Percentiles rank a stretch among this genome's conserved stretches.
Evolutionary conservation across 2,113 vertebrate genomes (phyloP).

Genomic region (Oncorhynchus tshawytscha): DNA sequence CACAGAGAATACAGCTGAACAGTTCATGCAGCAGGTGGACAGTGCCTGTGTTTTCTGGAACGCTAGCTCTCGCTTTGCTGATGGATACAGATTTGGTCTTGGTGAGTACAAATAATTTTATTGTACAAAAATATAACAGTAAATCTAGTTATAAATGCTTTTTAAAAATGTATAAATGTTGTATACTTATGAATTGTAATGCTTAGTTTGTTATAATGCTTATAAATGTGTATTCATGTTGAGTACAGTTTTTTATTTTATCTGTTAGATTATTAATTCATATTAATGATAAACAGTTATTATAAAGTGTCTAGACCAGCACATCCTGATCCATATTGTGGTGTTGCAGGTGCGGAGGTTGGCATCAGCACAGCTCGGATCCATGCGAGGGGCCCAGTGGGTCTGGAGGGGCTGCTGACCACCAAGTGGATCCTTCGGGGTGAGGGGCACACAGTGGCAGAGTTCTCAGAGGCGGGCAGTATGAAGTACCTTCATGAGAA

Average conservation of each 20-base stretch:
- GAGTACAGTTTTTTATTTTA: no score
- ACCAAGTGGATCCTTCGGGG: conserved; percentile 96
- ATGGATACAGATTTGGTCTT: conserved; percentile 94
- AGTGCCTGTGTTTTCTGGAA: conserved; percentile 99
- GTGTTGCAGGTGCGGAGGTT: conserved; percentile 86
- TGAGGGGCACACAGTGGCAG: conserved; percentile 87
- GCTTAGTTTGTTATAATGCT: no score
- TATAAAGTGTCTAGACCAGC: no score
- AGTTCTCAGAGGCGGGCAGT: conserved; percentile 92
- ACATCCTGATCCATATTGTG: no score
- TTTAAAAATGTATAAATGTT: no score
- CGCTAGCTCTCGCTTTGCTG: conserved; percentile 90
- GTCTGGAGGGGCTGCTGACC: conserved; percentile 93
- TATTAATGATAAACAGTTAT: no score
- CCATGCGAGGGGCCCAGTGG: conserved; percentile 94
- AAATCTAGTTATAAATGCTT: no score
- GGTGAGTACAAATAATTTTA: conserved; percentile 66
- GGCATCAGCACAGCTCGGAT: conserved; percentile 96
- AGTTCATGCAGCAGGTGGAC: conserved; percentile 94
- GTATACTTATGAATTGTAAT: no score
- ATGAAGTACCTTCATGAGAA: conserved; percentile 92
- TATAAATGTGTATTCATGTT: no score
- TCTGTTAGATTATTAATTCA: no score
- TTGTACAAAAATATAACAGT: no score
- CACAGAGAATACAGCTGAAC: conserved; percentile 89